Conservation (phyloP, 2,888 invertebrate species). For the Baccha elongata region DNA sequence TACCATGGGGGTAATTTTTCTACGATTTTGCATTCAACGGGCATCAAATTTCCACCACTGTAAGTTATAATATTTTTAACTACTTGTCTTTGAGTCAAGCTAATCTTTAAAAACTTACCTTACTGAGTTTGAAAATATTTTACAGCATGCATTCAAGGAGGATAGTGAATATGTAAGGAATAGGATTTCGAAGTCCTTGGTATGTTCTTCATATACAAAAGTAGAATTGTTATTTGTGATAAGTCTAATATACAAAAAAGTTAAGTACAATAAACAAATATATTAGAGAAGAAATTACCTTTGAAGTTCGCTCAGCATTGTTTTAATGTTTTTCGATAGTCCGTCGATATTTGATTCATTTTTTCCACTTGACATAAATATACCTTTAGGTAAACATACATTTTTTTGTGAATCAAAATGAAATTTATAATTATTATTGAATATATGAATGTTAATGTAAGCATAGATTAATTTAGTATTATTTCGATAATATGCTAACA, state of each 20-base stretch:
- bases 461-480: no score
- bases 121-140: conserved; percentile 77
- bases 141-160: conserved; percentile 76
- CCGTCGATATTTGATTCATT: conserved; percentile 83
- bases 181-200: conserved; percentile 77
- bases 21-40: conserved; percentile 90
- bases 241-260: conserved; percentile 34
- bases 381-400: no score
- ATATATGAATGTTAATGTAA: no score
- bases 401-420: no score
- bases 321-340: conserved; percentile 44
- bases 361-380: conserved; percentile 88
- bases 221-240: conserved; percentile 78
- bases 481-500: no score
- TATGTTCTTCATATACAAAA: conserved; percentile 78
- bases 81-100: neutral
- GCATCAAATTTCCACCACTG: conserved; percentile 84
- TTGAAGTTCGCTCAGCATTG: conserved; percentile 57
- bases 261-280: neutral
- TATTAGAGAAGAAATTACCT: conserved; percentile 27
- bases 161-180: conserved; percentile 78
- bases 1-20: conserved; percentile 89
- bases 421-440: no score
- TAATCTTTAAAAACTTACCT: conserved; percentile 75
- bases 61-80: no score